Evolutionary conservation across 53 echinoderm and acorn worm species (phyloP), one percentile per base, ranked within the genome.

Genomic region (Astropecten irregularis): DNA sequence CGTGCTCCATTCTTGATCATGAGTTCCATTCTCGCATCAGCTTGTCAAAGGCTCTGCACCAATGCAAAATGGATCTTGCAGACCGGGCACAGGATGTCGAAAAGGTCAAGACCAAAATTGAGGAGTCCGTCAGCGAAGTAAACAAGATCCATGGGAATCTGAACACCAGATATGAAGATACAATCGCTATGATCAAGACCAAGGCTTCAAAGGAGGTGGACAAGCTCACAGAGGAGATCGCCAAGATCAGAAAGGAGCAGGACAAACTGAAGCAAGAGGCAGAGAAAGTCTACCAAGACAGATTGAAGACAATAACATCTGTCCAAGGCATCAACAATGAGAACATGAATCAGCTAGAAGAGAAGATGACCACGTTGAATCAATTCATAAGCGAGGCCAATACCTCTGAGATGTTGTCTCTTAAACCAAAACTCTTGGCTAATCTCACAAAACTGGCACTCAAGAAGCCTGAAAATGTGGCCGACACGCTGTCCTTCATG

Each of bases 241-340:
- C 36, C 34, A 64, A 49, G 38, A 48, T 62, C 49, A 62, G 46
- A 44, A 1, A n/a, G 14, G 51, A 81, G 37, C 32, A 64, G 21
- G 10, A 38, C 0, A 46, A 48, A 49, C 51, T 62, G n/a, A 81
- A 63, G 10, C 38, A 65, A 23, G 81, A 81, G 51, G 32, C 35
- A 2, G 34, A 81, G 26, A 22, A 81, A 22, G 50, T 57, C n/a
- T 56, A 57, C 42, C 21, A 65, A 81, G 50, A 34, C 34, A 81
- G 65, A 51, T 3, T 64, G 27, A 81, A 54, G 26, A 18, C 37
- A 49, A n/a, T 35, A 5, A 3, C 35, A 35, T 36, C 13, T 6
- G 11, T 13, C 14, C 21, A 73, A 33, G 14, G 53, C 1, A 36
- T 25, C 10, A 73, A 54, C 14, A 21, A 15, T 2, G 19, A 35